Evolutionary conservation across 2,888 invertebrate genomes (phyloP).

Genomic region (Thecophora atra): DNA sequence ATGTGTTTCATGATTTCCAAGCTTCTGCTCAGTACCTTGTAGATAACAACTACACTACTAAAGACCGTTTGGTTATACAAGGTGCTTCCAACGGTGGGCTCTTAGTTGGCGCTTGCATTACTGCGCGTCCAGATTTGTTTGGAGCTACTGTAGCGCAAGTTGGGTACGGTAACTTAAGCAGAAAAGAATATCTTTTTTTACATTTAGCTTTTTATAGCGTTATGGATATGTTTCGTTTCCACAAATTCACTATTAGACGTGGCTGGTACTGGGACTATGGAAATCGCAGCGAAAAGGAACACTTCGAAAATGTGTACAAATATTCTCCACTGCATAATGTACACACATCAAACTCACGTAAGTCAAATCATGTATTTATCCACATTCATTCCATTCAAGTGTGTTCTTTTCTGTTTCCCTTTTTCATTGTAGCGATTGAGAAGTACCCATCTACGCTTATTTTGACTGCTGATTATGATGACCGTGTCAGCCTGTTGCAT

Average conservation of each 20-base stretch:
- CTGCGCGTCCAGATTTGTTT: conserved; percentile 94
- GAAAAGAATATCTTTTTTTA: background rate
- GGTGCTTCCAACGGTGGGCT: conserved; percentile 98
- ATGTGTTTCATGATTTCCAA: conserved; percentile 97
- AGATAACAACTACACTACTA: conserved; percentile 79
- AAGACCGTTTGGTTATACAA: conserved; percentile 82
- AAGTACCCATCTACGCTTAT: conserved; percentile 93
- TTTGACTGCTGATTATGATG: conserved; percentile 98
- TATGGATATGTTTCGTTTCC: conserved; percentile 96
- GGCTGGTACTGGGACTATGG: conserved; percentile 98
- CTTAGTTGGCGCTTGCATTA: conserved; percentile 92
- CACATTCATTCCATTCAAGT: background rate
- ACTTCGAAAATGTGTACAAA: conserved; percentile 85
- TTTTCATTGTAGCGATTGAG: conserved; percentile 53
- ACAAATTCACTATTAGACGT: conserved; percentile 97
- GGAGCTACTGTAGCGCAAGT: conserved; percentile 94
- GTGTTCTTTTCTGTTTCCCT: background rate
- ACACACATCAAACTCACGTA: conserved; percentile 68
- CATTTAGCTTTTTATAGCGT: conserved; percentile 73
- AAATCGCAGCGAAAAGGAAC: conserved; percentile 83
- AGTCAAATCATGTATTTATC: background rate
- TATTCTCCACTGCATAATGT: conserved; percentile 97
- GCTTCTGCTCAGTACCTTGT: conserved; percentile 90
- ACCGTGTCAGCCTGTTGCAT: conserved; percentile 97
- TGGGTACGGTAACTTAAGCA: conserved; percentile 72